Conservation (phyloP, 2,797 vertebrate species). For the Mus caroli region DNA sequence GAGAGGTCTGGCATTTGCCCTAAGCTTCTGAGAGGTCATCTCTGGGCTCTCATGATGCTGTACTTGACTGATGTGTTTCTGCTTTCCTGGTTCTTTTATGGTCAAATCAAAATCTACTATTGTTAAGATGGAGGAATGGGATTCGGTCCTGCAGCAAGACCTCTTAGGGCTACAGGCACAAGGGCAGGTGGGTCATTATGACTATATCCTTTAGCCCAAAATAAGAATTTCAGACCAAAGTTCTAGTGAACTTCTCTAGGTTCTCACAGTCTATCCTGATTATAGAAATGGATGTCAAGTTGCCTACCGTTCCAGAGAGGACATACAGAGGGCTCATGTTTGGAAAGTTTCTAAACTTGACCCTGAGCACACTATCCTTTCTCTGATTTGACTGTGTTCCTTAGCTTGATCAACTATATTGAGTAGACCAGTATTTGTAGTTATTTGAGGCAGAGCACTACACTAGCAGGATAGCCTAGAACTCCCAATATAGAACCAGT, state of each 20-base stretch:
- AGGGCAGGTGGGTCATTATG: neutral
- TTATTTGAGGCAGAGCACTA: neutral
- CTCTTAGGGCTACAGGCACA: neutral
- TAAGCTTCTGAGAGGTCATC: neutral
- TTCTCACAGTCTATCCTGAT: no score
- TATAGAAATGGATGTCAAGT: neutral
- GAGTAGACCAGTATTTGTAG: neutral
- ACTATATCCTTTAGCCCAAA: neutral
- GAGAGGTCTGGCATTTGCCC: neutral
- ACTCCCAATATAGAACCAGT: no score
- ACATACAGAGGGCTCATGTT: neutral
- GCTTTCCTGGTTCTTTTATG: neutral
- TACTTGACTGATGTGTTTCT: neutral
- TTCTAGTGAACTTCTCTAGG: neutral
- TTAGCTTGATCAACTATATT: neutral
- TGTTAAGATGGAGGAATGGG: neutral
- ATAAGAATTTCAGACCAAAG: neutral
- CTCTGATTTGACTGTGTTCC: neutral
- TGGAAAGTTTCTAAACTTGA: neutral
- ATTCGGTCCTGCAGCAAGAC: neutral
- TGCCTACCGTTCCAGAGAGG: neutral
- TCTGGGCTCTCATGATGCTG: neutral
- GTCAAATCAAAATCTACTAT: neutral
- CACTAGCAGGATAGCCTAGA: neutral
- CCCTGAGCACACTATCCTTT: neutral